Percentiles rank a stretch among this genome's conserved stretches.
phyloP scores from a whole-genome alignment of 2,797 vertebrate genomes.

The Crocidura indochinensis region DNA sequence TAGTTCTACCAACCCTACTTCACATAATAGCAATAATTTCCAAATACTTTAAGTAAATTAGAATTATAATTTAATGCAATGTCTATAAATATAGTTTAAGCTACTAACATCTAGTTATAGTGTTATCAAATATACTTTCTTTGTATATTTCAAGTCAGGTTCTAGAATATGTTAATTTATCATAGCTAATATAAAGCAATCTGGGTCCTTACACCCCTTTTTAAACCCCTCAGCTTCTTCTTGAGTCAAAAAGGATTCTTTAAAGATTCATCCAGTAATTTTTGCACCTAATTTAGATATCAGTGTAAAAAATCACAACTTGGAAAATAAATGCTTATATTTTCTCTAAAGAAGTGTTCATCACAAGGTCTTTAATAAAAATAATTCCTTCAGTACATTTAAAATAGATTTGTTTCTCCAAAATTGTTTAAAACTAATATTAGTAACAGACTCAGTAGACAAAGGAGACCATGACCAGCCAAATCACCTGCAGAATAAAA shows the following conservation, averaged over 20 bases:
- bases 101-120: not conserved
- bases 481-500: not conserved
- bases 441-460: not conserved
- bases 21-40: slow-evolving; percentile 13
- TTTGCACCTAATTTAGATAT: slow-evolving; percentile 65
- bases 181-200: not conserved
- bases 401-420: slow-evolving; percentile 67
- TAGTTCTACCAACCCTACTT: slow-evolving; percentile 20
- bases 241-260: not conserved
- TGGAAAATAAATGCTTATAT: slow-evolving; percentile 71
- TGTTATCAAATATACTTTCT: slow-evolving; percentile 52
- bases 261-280: slow-evolving; percentile 11
- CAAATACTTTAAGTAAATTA: not conserved
- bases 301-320: slow-evolving; percentile 60
- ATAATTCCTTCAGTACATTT: slow-evolving; percentile 33
- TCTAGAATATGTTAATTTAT: slow-evolving; percentile 3
- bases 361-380: slow-evolving; percentile 70
- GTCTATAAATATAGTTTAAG: slow-evolving; percentile 10
- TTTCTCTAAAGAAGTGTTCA: slow-evolving; percentile 62
- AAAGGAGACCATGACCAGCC: slow-evolving; percentile 4
- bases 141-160: slow-evolving; percentile 16
- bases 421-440: slow-evolving; percentile 66
- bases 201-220: not conserved
- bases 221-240: not conserved
- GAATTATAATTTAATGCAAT: slow-evolving; percentile 35